Evolutionary conservation across 1,140 invertebrate genomes (phyloP), one percentile per base, ranked within the genome.

Genomic region (Musca domestica): DNA sequence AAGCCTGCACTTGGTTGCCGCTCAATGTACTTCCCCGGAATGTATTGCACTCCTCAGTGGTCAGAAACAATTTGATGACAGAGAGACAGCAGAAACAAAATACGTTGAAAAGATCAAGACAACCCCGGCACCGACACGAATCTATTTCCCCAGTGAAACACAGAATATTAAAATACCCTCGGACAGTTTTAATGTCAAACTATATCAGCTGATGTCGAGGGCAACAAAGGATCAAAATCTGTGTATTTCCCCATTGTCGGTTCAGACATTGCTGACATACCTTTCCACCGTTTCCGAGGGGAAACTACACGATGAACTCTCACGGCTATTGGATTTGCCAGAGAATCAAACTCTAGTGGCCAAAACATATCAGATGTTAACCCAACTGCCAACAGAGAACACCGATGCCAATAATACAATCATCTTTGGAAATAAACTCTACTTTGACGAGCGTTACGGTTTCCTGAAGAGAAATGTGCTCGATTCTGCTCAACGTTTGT

Each of bases 231-330:
- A 54, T 7, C 9, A 41, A 6, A 77, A 79, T 56, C 41, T 80
- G 2, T 70, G 77, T 46, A 74, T 72, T 25, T 80, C 78, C 0
- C 78, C 78, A 6, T 66, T 74, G 15, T 75, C 77, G 6, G 25
- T 80, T 7, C 78, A 80, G 30, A 52, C 71, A 30, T 64, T 77
- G 12, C 23, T 80, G 27, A 66, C 52, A 12, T 27, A 78, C 49
- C 49, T 80, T 3, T 77, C 70, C 19, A 69, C 66, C 6, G 68
- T 66, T 1, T 72, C 78, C 12, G 47, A 7, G 9, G 73, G 71
- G 0, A 56, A 68, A 1, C 80, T 78, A 0, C 19, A 27, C 12
- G 7, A 15, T 0, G 73, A 80, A 41, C 15, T 80, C 3, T 19
- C 65, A 9, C 0, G 22, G 0, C 71, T 19, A 0, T 75, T 72